These are phyloP conservation scores for Latrodectus elegans DNA, from an alignment of 2,888 invertebrate species.

Conservation along the genomic window DNA sequence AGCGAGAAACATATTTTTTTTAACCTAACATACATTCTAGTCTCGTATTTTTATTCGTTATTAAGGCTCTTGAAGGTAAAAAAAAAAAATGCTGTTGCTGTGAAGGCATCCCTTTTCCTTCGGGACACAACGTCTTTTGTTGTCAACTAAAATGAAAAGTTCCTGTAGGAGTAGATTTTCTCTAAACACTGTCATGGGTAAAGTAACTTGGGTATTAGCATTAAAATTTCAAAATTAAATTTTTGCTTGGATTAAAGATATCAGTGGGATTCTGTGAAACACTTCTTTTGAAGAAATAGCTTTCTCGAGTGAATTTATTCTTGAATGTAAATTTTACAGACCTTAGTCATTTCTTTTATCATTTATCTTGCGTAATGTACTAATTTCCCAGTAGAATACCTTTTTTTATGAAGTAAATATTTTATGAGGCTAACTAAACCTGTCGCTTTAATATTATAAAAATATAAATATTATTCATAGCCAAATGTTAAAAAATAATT, in stretches of 20 bases:
- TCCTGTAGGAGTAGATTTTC: neutral
- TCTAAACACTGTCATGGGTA: conserved; percentile 12
- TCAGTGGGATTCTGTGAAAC: neutral
- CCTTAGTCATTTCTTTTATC: too few species aligned
- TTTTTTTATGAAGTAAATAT: too few species aligned
- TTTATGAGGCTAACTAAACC: too few species aligned
- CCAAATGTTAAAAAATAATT: too few species aligned
- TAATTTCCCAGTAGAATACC: too few species aligned
- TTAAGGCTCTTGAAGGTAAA: conserved; percentile 29
- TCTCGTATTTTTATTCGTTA: conserved; percentile 25
- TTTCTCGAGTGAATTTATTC: too few species aligned
- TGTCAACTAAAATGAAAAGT: conserved; percentile 34
- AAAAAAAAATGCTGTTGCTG: conserved; percentile 1
- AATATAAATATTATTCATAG: too few species aligned
- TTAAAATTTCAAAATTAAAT: neutral
- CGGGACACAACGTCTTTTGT: conserved; percentile 50
- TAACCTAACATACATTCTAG: neutral
- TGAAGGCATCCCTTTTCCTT: conserved; percentile 20
- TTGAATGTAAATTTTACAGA: too few species aligned
- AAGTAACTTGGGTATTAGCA: neutral
- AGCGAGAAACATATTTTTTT: neutral
- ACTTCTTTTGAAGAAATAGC: neutral
- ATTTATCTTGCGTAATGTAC: too few species aligned
- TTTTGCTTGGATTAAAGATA: neutral
- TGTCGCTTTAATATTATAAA: too few species aligned